Base-by-base conservation (phyloP, 2,888 invertebrate species). In the Synergus umbraculus region DNA sequence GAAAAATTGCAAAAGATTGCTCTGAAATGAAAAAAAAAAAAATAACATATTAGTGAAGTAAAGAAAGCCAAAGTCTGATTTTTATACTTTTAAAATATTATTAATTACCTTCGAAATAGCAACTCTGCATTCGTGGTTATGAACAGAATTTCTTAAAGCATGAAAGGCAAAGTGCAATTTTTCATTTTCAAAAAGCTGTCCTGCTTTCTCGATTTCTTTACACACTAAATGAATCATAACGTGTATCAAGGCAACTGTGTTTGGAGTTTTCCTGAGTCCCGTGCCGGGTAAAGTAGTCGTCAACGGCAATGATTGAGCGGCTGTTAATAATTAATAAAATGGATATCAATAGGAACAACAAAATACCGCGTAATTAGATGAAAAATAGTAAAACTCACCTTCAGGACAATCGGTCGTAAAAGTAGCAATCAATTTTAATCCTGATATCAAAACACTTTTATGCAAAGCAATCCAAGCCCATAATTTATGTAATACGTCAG, bases 391-490 rank as follows among this genome's bases (percentile, higher is more conserved):
- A 18, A 58, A 58, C 86, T 87, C 89, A 95, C 96, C 95, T 93
- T 93, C 93, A 15, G 93, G 89, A 87, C 95, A 95, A 82, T 94
- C 93, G 78, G 94, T 94, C 2, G 95, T 95, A 85, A 94, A 95
- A 0, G 94, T 95, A 78, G 94, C 93, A 64, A 96, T 87, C 84
- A 96, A 91, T 86, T 94, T 93, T 78, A 95, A 91, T 18, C 93
- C 93, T 22, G 94, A 93, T 1, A 93, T 91, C 5, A 95, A 88
- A 63, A 94, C 90, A 73, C 90, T 91, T 76, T 94, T 94, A 41
- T 94, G 94, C 86, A 94, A 92, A 88, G 93, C 93, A 86, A 94
- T 94, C 95, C 96, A 96, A 3, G 94, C 93, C 96, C 96, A 96
- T 85, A 96, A 91, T 84, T 95, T 94, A 87, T 94, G 94, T 13